Conservation (phyloP, 2,888 invertebrate genomes). For the Dryadula phaetusa region DNA sequence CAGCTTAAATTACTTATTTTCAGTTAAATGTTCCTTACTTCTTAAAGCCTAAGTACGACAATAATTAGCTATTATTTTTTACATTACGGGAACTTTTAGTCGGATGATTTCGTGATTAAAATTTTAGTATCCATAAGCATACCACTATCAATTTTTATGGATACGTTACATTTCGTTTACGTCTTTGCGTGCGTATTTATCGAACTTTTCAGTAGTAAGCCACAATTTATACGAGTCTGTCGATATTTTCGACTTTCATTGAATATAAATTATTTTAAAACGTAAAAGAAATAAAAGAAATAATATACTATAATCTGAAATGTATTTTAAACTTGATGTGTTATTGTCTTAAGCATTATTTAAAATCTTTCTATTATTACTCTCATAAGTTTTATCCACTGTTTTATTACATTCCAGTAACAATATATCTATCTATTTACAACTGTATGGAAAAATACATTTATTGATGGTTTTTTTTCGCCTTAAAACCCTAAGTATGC, state of each 20-base stretch:
- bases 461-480: not conserved
- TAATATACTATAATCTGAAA: no score
- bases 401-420: no score
- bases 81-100: not conserved
- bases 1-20: constrained; percentile 6
- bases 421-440: no score
- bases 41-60: not conserved
- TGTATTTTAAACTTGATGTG: no score
- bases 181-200: constrained; percentile 14
- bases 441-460: not conserved
- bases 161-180: not conserved
- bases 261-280: not conserved
- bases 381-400: no score
- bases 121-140: constrained; percentile 8
- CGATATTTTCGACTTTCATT: not conserved
- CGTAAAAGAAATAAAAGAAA: not conserved
- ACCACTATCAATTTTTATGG: constrained; percentile 10
- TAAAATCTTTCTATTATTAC: no score
- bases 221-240: not conserved
- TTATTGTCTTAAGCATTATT: no score
- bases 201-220: not conserved
- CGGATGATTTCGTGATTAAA: not conserved
- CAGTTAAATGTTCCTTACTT: not conserved
- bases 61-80: not conserved
- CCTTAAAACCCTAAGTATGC: constrained; percentile 17